These are phyloP conservation scores for Aptenodytes forsteri DNA, from an alignment of 2,113 vertebrate species.

Conservation along the genomic window DNA sequence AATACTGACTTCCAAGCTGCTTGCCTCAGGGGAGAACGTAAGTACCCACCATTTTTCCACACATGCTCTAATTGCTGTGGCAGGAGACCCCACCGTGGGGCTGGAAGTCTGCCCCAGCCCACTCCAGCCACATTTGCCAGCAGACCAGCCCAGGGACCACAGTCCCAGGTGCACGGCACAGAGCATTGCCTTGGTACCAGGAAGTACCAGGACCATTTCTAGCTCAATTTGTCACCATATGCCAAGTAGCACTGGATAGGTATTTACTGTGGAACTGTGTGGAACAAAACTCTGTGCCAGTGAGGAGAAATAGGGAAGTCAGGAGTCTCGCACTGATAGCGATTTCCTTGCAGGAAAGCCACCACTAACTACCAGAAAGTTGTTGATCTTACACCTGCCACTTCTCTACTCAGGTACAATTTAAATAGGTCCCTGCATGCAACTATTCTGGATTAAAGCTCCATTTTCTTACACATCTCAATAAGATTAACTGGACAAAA, in stretches of 20 bases:
- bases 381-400: background rate
- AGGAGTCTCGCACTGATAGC: background rate
- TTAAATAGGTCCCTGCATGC: background rate
- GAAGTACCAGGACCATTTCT: background rate
- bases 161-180: background rate
- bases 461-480: background rate
- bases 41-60: background rate
- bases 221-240: background rate
- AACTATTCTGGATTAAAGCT: background rate
- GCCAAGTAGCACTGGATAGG: accelerated
- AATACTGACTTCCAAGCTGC: background rate
- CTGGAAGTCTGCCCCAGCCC: background rate
- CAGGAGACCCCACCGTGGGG: accelerated
- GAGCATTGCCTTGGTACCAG: background rate
- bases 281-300: background rate
- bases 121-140: background rate
- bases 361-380: background rate
- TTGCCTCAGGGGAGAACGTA: background rate
- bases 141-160: background rate
- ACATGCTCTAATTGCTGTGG: background rate
- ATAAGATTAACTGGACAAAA: background rate
- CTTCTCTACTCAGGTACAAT: background rate
- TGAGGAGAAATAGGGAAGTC: background rate
- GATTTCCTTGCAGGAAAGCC: background rate
- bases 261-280: background rate